Base-by-base conservation (phyloP, 92 coral and sea anemone genomes). In the Actinernus sp. region DNA sequence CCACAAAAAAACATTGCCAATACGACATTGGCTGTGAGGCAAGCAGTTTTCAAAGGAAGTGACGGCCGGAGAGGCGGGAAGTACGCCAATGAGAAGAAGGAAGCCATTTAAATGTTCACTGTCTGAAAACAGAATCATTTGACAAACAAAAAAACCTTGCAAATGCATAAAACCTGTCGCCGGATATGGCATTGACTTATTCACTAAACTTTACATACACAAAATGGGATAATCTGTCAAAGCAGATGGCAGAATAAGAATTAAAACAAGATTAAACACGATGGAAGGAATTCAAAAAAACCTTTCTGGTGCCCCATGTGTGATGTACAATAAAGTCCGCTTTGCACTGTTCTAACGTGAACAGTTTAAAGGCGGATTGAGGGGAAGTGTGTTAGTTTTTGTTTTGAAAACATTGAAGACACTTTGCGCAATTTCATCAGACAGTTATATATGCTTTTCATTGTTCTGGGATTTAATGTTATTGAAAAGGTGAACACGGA, bases 331-430 rank as follows among this genome's bases (percentile, higher is more conserved):
- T 45, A 45, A 45, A 45, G 21, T 7, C 41, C 52, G 4, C 52
- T 7, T 45, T 45, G 19, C 10, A 18, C 10, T 12, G 6, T 5
- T 8, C 21, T 45, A 7, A 45, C 5, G 18, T 23, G 6, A 8
- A 18, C 5, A 6, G 10, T 45, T 18, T 49, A 51, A 26, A 67
- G 51, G 45, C 22, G 27, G n/a, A 20, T 10, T 18, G 20, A 55
- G 18, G 38, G 78, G 67, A 70, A 23, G 67, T 43, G 16, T 2
- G 24, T 36, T 31, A 31, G 67, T 2, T 40, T 40, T 30, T 68
- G 76, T 41, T 70, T 55, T 16, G 65, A 70, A 70, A 70, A 45
- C 78, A 70, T 70, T 4, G 23, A 19, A 25, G 76, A 68, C 76
- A 68, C 76, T 68, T 43, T 39, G 32, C 20, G 78, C 34, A 11